These are phyloP conservation scores for Acanthoscelides obtectus DNA, from an alignment of 2,888 invertebrate genomes.

Conservation along the genomic window DNA sequence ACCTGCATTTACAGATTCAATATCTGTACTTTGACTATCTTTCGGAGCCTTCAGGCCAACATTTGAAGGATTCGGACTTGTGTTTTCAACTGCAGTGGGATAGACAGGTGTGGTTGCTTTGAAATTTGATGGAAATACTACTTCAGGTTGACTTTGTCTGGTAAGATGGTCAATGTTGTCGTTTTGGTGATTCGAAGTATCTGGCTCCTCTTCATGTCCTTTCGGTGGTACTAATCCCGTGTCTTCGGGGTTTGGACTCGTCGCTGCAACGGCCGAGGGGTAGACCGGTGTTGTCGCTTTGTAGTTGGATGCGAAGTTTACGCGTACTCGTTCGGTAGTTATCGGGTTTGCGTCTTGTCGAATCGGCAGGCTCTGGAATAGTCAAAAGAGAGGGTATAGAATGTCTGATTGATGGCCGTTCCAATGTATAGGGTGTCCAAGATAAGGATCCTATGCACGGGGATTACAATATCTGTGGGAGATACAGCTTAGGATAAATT, in stretches of 20 bases:
- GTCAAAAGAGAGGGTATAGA: slow-evolving; percentile 15
- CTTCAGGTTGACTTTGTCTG: slow-evolving; percentile 3
- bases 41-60: slow-evolving; percentile 31
- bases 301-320: slow-evolving; percentile 28
- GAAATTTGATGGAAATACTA: slow-evolving; percentile 30
- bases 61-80: slow-evolving; percentile 27
- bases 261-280: slow-evolving; percentile 30
- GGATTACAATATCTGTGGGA: no score
- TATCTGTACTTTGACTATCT: not conserved
- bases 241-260: slow-evolving; percentile 28
- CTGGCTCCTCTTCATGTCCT: not conserved
- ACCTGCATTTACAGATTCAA: not conserved
- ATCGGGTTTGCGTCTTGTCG: slow-evolving; percentile 12
- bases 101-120: slow-evolving; percentile 35
- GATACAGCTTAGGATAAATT: no score
- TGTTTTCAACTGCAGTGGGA: slow-evolving; percentile 32
- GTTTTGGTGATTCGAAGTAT: not conserved
- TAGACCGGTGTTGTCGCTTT: slow-evolving; percentile 34
- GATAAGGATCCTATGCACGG: no score
- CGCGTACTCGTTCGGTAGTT: slow-evolving; percentile 1
- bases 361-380: not conserved
- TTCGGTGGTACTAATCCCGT: slow-evolving; percentile 31
- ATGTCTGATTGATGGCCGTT: no score
- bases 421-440: no score
- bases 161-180: not conserved